phyloP scores from a whole-genome alignment of 2,888 invertebrate species.

The Cryptocephalus moraei region DNA sequence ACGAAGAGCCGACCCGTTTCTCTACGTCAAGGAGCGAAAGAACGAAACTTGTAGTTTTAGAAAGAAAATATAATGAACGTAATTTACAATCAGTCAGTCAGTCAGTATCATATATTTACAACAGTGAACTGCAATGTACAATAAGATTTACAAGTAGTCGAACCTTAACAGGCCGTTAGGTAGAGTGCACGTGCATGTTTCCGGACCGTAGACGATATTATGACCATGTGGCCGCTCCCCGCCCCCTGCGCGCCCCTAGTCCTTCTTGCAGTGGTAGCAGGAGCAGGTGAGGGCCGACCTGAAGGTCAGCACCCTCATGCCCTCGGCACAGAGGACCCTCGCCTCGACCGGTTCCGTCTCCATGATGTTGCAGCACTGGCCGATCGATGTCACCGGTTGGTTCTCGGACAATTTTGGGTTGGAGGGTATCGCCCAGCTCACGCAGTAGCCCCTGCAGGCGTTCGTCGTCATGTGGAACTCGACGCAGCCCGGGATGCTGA shows the following conservation, averaged over 20 bases:
- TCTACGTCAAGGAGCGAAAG: background rate
- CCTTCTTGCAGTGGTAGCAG: slow-evolving; percentile 81
- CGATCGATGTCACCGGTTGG: slow-evolving; percentile 51
- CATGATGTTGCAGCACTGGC: slow-evolving; percentile 85
- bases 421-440: slow-evolving; percentile 78
- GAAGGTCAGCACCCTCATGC: slow-evolving; percentile 65
- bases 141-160: slow-evolving; percentile 1
- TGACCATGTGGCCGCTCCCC: too few relatives aligned
- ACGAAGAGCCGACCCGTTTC: too few relatives aligned
- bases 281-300: slow-evolving; percentile 75
- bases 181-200: too few relatives aligned
- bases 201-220: background rate
- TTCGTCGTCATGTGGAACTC: slow-evolving; percentile 78
- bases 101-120: slow-evolving; percentile 29
- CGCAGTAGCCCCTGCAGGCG: slow-evolving; percentile 80
- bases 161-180: background rate
- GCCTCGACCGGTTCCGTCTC: slow-evolving; percentile 75
- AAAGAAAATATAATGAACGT: slow-evolving; percentile 17
- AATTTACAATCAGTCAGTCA: slow-evolving; percentile 24
- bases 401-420: slow-evolving; percentile 42
- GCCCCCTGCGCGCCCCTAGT: slow-evolving; percentile 33
- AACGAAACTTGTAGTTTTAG: slow-evolving; percentile 5
- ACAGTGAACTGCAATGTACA: slow-evolving; percentile 11
- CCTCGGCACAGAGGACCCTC: slow-evolving; percentile 68
- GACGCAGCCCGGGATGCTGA: slow-evolving; percentile 76